These are phyloP conservation scores for Tyria jacobaeae DNA, from an alignment of 2,888 invertebrate genomes.

Conservation along the genomic window DNA sequence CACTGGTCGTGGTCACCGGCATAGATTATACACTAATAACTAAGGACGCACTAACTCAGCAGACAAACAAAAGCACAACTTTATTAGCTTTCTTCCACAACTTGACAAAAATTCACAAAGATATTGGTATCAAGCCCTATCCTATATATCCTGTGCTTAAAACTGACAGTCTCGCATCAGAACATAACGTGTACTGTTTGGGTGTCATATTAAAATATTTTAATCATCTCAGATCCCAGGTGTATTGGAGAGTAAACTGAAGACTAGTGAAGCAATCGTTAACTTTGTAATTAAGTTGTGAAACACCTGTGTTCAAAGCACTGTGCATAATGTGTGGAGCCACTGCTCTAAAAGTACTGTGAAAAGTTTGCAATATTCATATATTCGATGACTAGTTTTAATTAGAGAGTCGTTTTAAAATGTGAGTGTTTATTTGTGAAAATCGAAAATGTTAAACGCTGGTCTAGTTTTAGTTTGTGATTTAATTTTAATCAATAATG, in stretches of 20 bases:
- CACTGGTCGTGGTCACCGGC: too few relatives aligned
- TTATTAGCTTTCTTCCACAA: background rate
- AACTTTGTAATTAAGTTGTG: conserved; percentile 33
- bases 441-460: too few relatives aligned
- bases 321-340: background rate
- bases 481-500: too few relatives aligned
- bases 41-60: too few relatives aligned
- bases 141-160: background rate
- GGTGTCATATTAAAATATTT: conserved; percentile 34
- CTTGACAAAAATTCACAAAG: background rate
- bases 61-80: too few relatives aligned
- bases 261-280: conserved; percentile 51
- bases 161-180: background rate
- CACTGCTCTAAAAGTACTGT: background rate
- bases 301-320: conserved; percentile 53
- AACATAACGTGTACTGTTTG: conserved; percentile 1
- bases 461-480: too few relatives aligned
- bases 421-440: background rate
- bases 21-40: too few relatives aligned
- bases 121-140: too few relatives aligned
- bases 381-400: background rate
- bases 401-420: background rate
- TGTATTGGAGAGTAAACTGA: conserved; percentile 22
- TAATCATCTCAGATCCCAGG: conserved; percentile 34
- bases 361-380: background rate